A percentile compares a stretch with the other conserved stretches of the same genome.
Evolutionary conservation across 1,140 invertebrate genomes (phyloP).

Genomic region (Drosophila mojavensis): DNA sequence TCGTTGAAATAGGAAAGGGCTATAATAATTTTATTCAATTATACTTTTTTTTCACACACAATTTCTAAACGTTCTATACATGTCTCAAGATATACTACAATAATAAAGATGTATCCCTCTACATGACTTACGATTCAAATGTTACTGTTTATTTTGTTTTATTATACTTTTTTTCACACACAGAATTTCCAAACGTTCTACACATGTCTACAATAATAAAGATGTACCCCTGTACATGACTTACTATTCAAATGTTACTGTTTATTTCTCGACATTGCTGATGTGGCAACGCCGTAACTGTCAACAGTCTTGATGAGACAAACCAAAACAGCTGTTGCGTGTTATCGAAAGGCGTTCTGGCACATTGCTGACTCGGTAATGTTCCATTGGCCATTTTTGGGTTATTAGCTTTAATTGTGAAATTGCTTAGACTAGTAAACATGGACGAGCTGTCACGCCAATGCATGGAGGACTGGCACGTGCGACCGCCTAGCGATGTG

Average conservation of each 20-base stretch:
- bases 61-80: not conserved
- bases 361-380: conserved; percentile 9
- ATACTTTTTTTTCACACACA: not conserved
- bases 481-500: conserved; percentile 85
- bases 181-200: not conserved
- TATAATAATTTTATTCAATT: conserved; percentile 6
- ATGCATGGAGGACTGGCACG: conserved; percentile 85
- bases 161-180: not conserved
- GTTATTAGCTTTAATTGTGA: conserved; percentile 39
- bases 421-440: conserved; percentile 14
- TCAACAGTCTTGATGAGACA: not conserved
- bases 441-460: conserved; percentile 84
- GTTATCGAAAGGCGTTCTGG: conserved; percentile 14
- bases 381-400: not conserved
- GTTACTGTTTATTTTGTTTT: not conserved
- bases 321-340: conserved; percentile 11
- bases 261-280: not conserved
- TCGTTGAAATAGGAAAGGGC: not conserved
- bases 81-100: too few relatives aligned
- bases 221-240: not conserved
- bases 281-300: conserved; percentile 2
- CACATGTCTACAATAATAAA: not conserved
- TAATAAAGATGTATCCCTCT: not conserved
- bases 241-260: not conserved
- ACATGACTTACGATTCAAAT: not conserved